These are phyloP conservation scores for Phalera bucephala DNA, from an alignment of 2,888 invertebrate genomes.

Conservation along the genomic window DNA sequence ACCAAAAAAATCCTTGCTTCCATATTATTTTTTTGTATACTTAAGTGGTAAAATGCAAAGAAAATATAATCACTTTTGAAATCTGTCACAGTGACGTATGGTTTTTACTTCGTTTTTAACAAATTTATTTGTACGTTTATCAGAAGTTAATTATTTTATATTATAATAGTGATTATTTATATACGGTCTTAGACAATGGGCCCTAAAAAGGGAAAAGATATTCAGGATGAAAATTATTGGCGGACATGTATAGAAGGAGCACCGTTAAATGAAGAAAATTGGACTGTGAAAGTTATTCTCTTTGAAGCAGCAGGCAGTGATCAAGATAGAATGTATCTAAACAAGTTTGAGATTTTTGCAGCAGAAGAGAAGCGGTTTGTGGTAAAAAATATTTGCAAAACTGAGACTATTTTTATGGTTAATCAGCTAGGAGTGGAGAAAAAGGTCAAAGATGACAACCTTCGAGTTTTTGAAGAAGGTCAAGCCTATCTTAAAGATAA, in stretches of 20 bases:
- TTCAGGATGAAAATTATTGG: slow-evolving; percentile 52
- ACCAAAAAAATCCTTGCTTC: too few species aligned
- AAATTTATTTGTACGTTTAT: neutral
- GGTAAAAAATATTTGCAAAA: slow-evolving; percentile 71
- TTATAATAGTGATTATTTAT: too few species aligned
- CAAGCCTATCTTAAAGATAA: slow-evolving; percentile 65
- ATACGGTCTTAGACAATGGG: slow-evolving; percentile 38
- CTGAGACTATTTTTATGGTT: slow-evolving; percentile 75
- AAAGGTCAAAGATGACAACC: slow-evolving; percentile 64
- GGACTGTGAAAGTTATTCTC: slow-evolving; percentile 63
- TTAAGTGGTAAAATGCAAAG: too few species aligned
- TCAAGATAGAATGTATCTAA: slow-evolving; percentile 66
- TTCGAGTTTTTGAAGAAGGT: slow-evolving; percentile 70
- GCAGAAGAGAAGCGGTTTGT: slow-evolving; percentile 69
- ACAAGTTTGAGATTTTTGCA: slow-evolving; percentile 66
- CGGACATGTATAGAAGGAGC: slow-evolving; percentile 54
- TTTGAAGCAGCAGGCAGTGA: slow-evolving; percentile 70
- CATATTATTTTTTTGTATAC: neutral
- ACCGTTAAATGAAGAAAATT: slow-evolving; percentile 52
- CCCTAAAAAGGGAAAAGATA: slow-evolving; percentile 53
- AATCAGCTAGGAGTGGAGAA: slow-evolving; percentile 73
- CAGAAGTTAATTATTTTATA: too few species aligned
- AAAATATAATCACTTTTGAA: neutral
- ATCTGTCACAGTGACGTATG: too few species aligned
- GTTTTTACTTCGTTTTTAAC: too few species aligned